These are phyloP conservation scores for Agapornis canus DNA, from an alignment of 2,797 vertebrate species.

Conservation along the genomic window DNA sequence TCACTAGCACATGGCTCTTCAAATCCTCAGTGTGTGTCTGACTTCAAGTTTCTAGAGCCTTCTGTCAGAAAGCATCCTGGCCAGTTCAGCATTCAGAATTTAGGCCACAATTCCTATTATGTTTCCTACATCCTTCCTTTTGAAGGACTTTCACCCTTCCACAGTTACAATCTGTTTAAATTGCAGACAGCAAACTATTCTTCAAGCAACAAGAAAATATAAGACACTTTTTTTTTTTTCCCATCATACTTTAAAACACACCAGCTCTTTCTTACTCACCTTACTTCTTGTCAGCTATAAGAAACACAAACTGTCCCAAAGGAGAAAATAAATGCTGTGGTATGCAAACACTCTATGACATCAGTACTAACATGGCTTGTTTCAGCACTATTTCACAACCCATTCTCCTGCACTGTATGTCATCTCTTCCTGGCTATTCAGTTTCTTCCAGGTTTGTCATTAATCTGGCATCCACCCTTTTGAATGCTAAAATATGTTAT, in stretches of 20 bases:
- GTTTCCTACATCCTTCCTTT: not conserved
- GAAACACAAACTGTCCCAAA: slow-evolving; percentile 37
- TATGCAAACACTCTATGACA: slow-evolving; percentile 39
- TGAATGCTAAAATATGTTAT: not conserved
- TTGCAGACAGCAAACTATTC: not conserved
- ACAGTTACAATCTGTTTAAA: not conserved
- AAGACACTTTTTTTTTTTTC: not conserved
- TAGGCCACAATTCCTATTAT: not conserved
- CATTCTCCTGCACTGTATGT: not conserved
- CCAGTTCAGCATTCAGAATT: not conserved
- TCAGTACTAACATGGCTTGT: not conserved
- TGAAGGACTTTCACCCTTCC: not conserved
- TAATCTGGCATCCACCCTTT: not conserved
- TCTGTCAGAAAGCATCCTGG: not conserved
- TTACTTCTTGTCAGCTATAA: slow-evolving; percentile 24
- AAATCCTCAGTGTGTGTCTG: not conserved
- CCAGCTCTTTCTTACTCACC: slow-evolving; percentile 6
- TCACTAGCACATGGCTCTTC: not conserved
- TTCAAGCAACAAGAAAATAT: not conserved
- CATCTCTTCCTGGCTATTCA: not conserved
- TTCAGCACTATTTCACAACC: slow-evolving; percentile 32
- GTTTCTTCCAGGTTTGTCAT: slow-evolving; percentile 9
- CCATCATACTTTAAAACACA: not conserved
- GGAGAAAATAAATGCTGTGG: slow-evolving; percentile 46
- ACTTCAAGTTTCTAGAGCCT: not conserved